phyloP scores from a whole-genome alignment of 2,113 vertebrate species.

The Chaenogobius annularis region DNA sequence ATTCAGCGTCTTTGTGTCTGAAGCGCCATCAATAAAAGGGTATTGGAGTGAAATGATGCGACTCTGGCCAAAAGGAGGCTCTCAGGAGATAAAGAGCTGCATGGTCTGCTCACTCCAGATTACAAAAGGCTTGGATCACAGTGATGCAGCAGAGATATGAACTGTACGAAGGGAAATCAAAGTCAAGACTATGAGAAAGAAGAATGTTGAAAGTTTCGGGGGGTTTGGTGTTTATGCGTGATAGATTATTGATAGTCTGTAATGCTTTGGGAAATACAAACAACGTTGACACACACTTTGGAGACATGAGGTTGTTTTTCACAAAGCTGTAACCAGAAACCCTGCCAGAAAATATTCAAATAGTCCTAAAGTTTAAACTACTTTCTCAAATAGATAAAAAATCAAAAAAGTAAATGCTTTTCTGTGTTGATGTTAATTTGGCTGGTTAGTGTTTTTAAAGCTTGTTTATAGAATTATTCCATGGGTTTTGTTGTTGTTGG shows the following conservation, averaged over 20 bases:
- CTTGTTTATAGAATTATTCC: too few relatives aligned
- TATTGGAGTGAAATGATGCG: constrained; percentile 13
- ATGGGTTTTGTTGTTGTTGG: too few relatives aligned
- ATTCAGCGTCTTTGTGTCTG: constrained; percentile 25
- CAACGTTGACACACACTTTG: neutral
- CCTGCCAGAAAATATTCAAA: too few relatives aligned
- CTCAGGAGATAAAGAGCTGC: neutral
- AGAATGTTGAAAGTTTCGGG: neutral
- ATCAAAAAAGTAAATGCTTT: too few relatives aligned
- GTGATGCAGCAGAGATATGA: neutral
- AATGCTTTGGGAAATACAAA: neutral
- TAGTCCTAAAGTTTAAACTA: too few relatives aligned
- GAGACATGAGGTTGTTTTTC: neutral
- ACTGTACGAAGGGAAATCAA: constrained; percentile 5
- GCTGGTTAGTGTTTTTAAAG: too few relatives aligned
- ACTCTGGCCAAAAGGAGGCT: constrained; percentile 3
- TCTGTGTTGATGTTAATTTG: too few relatives aligned
- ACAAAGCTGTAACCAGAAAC: too few relatives aligned
- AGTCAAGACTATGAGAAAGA: neutral
- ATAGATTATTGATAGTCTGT: neutral
- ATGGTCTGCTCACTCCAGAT: neutral
- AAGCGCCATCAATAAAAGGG: constrained; percentile 16
- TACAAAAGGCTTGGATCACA: neutral
- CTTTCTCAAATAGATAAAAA: too few relatives aligned
- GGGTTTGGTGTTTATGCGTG: neutral